Percentiles rank a stretch among this genome's conserved stretches.
These are phyloP conservation scores for Odobenus rosmarus DNA, from an alignment of 2,113 vertebrate species.

Conservation along the genomic window DNA sequence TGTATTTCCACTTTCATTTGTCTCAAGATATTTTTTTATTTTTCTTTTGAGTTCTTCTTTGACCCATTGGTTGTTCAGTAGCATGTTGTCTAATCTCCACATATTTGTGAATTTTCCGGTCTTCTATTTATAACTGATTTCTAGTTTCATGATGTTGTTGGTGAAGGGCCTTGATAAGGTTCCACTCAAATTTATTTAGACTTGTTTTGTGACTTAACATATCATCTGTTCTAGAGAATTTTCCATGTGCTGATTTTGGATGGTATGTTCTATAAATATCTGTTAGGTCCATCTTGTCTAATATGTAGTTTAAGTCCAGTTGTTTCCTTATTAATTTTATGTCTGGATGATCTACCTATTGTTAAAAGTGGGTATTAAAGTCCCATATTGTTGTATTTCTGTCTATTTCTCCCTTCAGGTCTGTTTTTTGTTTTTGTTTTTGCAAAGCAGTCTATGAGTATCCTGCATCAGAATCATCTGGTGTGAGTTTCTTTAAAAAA, in stretches of 20 bases:
- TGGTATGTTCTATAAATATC: neutral
- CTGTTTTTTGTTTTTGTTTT: neutral
- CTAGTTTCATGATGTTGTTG: neutral
- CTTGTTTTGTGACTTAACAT: neutral
- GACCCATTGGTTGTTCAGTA: neutral
- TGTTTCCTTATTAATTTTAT: neutral
- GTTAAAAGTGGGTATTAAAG: neutral
- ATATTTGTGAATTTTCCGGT: neutral
- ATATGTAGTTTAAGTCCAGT: neutral
- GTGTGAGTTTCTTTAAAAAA: neutral
- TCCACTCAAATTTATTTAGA: neutral
- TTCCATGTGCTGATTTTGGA: neutral
- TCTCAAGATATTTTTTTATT: neutral
- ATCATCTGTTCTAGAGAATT: neutral
- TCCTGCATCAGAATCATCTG: neutral
- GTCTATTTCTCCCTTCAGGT: too few species aligned
- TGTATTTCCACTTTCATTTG: neutral
- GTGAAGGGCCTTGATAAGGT: neutral
- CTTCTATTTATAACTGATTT: neutral
- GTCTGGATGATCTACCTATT: neutral
- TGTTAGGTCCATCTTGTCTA: neutral
- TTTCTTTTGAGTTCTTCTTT: neutral
- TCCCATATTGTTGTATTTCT: too few species aligned
- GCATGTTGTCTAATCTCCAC: neutral
- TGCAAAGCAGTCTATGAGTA: neutral